These are phyloP conservation scores for Dermochelys coriacea DNA, from an alignment of 2,797 vertebrate species.

Conservation along the genomic window DNA sequence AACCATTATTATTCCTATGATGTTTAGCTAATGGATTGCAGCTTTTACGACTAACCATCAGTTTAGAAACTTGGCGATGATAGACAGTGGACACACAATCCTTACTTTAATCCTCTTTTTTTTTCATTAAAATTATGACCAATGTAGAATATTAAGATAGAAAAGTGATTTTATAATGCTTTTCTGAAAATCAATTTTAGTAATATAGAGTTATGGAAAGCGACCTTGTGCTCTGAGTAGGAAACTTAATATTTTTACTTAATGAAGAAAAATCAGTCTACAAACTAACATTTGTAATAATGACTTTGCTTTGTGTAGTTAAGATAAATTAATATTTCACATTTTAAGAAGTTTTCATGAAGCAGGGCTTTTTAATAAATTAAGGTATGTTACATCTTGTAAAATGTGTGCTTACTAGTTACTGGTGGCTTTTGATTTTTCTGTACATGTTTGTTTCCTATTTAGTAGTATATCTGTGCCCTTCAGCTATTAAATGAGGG, in stretches of 20 bases:
- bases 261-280: not conserved
- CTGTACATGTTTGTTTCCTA: not conserved
- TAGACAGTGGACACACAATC: constrained; percentile 58
- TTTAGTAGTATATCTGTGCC: not conserved
- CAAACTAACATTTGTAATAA: not conserved
- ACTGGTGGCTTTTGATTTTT: not conserved
- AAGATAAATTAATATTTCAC: not conserved
- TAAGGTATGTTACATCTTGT: not conserved
- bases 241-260: constrained; percentile 28
- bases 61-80: constrained; percentile 47
- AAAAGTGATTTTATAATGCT: constrained; percentile 42
- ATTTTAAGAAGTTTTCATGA: not conserved
- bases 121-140: constrained; percentile 51
- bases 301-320: not conserved
- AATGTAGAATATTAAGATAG: constrained; percentile 41
- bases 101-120: constrained; percentile 64
- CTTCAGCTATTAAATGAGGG: not conserved
- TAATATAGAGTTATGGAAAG: constrained; percentile 22
- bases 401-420: not conserved
- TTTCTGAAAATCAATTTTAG: constrained; percentile 50
- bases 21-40: constrained; percentile 64
- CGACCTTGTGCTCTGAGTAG: not conserved
- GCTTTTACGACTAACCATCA: constrained; percentile 56
- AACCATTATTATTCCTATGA: constrained; percentile 21
- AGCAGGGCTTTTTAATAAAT: not conserved